phyloP scores from a whole-genome alignment of 2,797 vertebrate genomes.

The Heterohyrax brucei region DNA sequence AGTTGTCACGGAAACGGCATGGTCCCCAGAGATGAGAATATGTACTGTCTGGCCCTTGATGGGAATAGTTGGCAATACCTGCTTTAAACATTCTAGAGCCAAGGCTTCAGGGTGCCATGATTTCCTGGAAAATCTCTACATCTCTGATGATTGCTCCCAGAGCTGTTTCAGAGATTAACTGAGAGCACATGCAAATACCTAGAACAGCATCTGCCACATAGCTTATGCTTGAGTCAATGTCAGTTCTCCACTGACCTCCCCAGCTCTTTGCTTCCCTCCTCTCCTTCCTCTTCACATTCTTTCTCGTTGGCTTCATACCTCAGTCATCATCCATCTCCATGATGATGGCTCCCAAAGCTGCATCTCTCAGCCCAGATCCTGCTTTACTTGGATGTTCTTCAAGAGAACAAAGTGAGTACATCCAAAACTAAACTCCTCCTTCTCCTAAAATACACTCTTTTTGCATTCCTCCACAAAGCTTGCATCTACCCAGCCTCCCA shows the following conservation, averaged over 20 bases:
- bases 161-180: not conserved
- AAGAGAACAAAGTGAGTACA: not conserved
- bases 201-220: not conserved
- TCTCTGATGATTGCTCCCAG: not conserved
- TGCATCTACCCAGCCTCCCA: not conserved
- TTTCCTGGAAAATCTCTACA: not conserved
- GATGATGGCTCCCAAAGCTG: not conserved
- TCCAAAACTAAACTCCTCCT: not conserved
- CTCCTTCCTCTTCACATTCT: not conserved
- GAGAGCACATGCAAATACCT: not conserved
- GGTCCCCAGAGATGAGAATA: not conserved
- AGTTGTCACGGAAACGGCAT: not conserved
- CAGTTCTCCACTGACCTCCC: not conserved
- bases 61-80: not conserved
- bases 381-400: not conserved
- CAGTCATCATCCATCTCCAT: conserved; percentile 7
- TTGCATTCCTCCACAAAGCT: not conserved
- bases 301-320: not conserved
- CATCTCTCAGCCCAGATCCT: not conserved
- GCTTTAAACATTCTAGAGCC: not conserved
- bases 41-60: not conserved
- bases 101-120: not conserved
- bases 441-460: not conserved
- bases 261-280: not conserved
- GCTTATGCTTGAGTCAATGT: not conserved